Base-by-base conservation (phyloP, 2,797 vertebrate genomes). In the Epinephelus awoara region DNA sequence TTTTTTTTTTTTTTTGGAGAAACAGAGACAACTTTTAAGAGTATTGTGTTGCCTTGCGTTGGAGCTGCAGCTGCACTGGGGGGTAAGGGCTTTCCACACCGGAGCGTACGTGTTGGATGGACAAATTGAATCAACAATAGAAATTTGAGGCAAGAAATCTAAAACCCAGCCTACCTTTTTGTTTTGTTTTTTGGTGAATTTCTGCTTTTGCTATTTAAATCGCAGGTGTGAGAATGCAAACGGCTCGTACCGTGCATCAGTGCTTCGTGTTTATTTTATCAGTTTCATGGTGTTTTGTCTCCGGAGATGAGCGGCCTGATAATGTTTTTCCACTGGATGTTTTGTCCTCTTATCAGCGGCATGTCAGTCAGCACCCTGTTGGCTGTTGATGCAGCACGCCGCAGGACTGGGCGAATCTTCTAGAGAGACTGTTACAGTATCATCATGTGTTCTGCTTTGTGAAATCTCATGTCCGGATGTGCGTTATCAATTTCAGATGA, bases 171-270 rank as follows among this genome's bases (percentile, higher is more conserved):
- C 96, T 95, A 95, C 95, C 91, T 77, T 75, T 72, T 68, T 59
- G 92, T 94, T 93, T 68, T 94, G 94, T 91, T 93, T 93, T 90
- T 94, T 94, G 74, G 72, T 88, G 83, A 87, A 93, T 96, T 94
- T 96, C 47, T 88, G 88, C 79, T 90, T 93, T 85, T 96, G 95
- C 95, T 97, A 97, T 97, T 96, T 97, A 96, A 97, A 96, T 92
- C 93, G 92, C 80, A 46, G 40, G 93, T 79, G 64, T 95, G 94
- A 95, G 88, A 93, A 85, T 76, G 69, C 80, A 58, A 51, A 76
- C 70, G 51, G 79, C 83, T 90, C 91, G 88, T 93, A 93, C 86
- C 95, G 92, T 93, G 94, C 64, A 52, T 77, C 95, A 93, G 93
- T 82, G 91, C 95, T 94, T 94, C 94, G 65, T 95, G 94, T 95